Evolutionary conservation across 2,888 invertebrate species (phyloP), one percentile per base, ranked within the genome.

Genomic region (Drosophila merina): DNA sequence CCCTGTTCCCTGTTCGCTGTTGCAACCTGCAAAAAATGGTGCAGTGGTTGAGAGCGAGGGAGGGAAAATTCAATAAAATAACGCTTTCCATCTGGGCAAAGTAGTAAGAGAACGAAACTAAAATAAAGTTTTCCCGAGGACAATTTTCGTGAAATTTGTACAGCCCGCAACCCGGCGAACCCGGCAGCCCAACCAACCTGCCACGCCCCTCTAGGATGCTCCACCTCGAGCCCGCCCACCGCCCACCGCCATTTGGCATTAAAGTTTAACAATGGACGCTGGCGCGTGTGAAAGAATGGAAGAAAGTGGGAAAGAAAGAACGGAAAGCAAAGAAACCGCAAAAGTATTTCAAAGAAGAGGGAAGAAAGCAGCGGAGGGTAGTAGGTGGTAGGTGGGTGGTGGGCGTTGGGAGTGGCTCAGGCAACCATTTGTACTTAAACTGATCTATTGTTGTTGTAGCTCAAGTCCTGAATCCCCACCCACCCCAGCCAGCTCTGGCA

Each of bases 51-150:
- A 9, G 31, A 9, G 10, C 10, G 62, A 12, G 44, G 25, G 12
- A 38, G 14, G 62, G 57, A 59, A 64, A 86, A 83, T 87, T 87
- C 86, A 83, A 83, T 83, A 87, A 83, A 83, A 83, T 87, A 87
- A 87, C 86, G 88, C 79, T 83, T 82, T 81, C 69, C 73, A 81
- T 72, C 69, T 78, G 76, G 49, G 52, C 58, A 60, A 60, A 56
- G 56, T 50, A 45, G 44, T 54, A 31, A 50, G 56, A 55, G 52
- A 30, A 38, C 36, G 48, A 74, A 79, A 75, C 76, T 73, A 78
- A 68, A 72, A 72, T 57, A 73, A 52, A 72, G 57, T 55, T 63
- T 72, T 69, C 54, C 70, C 67, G 12, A 42, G 78, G 67, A 82
- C 76, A 82, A 82, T 82, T 82, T 82, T 79, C 82, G 74, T 73